Evolutionary conservation across 2,113 vertebrate genomes (phyloP), one percentile per base, ranked within the genome.

Genomic region (Pycnonotus jocosus): DNA sequence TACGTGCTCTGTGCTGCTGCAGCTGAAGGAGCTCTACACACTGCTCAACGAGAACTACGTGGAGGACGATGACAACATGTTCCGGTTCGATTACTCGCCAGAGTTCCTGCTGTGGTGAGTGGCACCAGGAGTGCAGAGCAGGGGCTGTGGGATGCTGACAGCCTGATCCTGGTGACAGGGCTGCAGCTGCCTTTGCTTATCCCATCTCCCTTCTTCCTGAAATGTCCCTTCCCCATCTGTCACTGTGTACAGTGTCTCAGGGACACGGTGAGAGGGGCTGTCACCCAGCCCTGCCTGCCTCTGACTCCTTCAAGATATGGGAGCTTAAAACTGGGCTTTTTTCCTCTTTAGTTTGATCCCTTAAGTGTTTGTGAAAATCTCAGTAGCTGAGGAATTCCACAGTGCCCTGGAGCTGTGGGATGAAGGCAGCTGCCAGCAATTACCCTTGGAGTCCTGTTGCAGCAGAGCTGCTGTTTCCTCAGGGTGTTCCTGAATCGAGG

Each of bases 51-150:
- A 99, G 97, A 99, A 99, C 96, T 99, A 99, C 0, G 99, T 99
- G 95, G 99, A 99, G 95, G 99, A 99, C 13, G 99, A 99, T 6
- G 99, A 99, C 98, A 99, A 99, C 98, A 99, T 99, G 99, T 99
- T 99, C 97, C 98, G 99, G 15, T 99, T 99, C 85, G 99, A 99
- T 97, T 99, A 99, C 97, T 99, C 99, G 3, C 99, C 99, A 0
- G 99, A 99, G 88, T 99, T 99, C 95, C 98, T 99, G 80, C 98
- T 99, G 82, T 99, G 99, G 99, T 99, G 97, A 98, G 98, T 97
- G 90, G 79, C 93, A 92, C 53, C 44, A 4, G 8, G 3, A 18
- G n/a, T 1, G 2, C 1, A 1, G 69, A 73, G 76, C 68, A 47
- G 60, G 40, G 70, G 21, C 7, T 22, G 45, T 4, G 16, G 60